These are phyloP conservation scores for Fopius arisanus DNA, from an alignment of 1,140 invertebrate genomes.

Conservation along the genomic window DNA sequence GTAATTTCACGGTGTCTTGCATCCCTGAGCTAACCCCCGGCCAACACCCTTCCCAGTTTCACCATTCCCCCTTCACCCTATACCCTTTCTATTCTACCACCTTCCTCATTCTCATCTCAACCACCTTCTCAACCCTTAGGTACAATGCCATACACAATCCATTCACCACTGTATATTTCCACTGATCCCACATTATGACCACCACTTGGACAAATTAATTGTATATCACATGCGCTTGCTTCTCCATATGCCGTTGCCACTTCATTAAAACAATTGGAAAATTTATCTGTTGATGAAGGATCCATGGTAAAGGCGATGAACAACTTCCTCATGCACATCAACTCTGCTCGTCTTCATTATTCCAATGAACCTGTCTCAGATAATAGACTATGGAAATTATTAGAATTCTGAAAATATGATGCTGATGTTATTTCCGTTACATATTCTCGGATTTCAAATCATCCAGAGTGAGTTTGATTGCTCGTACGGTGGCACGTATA, in stretches of 20 bases:
- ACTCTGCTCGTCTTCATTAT: not conserved
- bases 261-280: not conserved
- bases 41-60: constrained; percentile 21
- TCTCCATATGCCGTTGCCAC: not conserved
- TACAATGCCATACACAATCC: constrained; percentile 35
- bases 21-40: constrained; percentile 61
- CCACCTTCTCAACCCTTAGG: constrained; percentile 22
- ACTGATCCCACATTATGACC: constrained; percentile 42
- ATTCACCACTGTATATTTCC: constrained; percentile 38
- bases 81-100: constrained; percentile 22
- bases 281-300: not conserved
- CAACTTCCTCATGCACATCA: not conserved
- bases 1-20: constrained; percentile 68
- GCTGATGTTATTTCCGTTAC: not conserved
- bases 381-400: not conserved
- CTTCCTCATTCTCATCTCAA: constrained; percentile 23
- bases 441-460: not conserved
- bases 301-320: not conserved
- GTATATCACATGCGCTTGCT: not conserved
- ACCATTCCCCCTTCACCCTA: constrained; percentile 19
- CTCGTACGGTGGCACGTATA: no score
- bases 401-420: not conserved
- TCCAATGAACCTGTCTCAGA: no score
- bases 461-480: not conserved
- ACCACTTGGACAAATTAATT: constrained; percentile 24